These are phyloP conservation scores for Luscinia megarhynchos DNA, from an alignment of 2,797 vertebrate species.

Conservation along the genomic window DNA sequence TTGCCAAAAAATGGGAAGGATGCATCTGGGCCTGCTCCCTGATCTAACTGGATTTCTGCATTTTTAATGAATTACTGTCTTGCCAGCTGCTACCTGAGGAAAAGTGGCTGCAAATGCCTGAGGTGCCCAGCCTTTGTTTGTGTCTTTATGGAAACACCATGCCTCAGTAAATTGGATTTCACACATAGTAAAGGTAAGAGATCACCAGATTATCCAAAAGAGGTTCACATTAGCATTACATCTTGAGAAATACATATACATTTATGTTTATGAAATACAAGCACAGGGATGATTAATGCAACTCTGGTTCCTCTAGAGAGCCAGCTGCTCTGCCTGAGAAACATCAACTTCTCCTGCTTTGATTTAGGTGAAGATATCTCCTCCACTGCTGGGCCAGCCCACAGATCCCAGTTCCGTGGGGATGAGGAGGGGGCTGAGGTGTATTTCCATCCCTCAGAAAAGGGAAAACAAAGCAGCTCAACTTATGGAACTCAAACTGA, in stretches of 20 bases:
- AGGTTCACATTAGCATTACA: slow-evolving; percentile 77
- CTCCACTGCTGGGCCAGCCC: slow-evolving; percentile 65
- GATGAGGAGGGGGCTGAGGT: background rate
- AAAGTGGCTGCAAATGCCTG: background rate
- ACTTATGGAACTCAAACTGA: background rate
- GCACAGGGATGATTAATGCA: slow-evolving; percentile 59
- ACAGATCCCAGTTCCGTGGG: slow-evolving; percentile 61
- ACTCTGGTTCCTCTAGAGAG: slow-evolving; percentile 70
- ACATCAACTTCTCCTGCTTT: slow-evolving; percentile 59
- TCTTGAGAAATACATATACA: slow-evolving; percentile 65
- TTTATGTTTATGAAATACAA: background rate
- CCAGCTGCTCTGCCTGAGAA: slow-evolving; percentile 72
- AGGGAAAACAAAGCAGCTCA: background rate
- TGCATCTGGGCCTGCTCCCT: background rate
- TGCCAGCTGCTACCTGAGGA: background rate
- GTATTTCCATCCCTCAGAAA: slow-evolving; percentile 67
- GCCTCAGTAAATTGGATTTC: background rate
- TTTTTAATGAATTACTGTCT: background rate
- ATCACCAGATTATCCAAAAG: slow-evolving; percentile 76
- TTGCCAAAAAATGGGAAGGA: background rate
- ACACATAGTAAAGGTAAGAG: background rate
- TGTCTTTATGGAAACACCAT: background rate
- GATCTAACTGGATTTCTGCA: background rate
- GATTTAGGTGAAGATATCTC: slow-evolving; percentile 67
- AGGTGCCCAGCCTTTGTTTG: background rate